Evolutionary conservation across 2,113 vertebrate species (phyloP).

Genomic region (Callospermophilus lateralis): DNA sequence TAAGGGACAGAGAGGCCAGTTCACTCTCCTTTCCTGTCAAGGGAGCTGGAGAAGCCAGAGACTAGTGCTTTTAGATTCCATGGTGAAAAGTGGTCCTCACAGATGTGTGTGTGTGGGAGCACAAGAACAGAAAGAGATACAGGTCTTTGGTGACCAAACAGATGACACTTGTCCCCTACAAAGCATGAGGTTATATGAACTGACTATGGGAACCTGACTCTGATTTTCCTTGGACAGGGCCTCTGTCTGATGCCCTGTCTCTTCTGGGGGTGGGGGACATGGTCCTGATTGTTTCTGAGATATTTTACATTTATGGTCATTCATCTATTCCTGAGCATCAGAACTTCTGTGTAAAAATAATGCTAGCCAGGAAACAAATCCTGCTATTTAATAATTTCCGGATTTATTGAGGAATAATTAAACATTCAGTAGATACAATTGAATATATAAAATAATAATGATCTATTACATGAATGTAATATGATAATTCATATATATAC

Average conservation of each 20-base stretch:
- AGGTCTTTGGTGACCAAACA: background rate
- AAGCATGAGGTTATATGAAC: background rate
- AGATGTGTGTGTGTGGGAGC: rapidly evolving
- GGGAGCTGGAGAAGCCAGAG: background rate
- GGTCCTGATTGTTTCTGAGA: background rate
- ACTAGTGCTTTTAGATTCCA: background rate
- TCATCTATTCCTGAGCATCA: background rate
- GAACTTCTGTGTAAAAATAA: background rate
- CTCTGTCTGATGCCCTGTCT: background rate
- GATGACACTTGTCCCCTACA: background rate
- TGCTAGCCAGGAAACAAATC: background rate
- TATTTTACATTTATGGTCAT: background rate
- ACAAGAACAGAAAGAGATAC: background rate
- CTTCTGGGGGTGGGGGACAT: too few relatives aligned
- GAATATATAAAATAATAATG: background rate
- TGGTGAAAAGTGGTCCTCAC: background rate
- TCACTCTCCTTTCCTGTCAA: background rate
- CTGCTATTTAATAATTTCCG: background rate
- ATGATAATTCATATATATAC: background rate
- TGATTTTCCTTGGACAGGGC: background rate
- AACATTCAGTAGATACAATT: background rate
- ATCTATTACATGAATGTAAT: background rate
- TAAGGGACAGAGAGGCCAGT: background rate
- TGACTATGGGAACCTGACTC: background rate
- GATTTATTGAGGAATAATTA: background rate